Percentiles rank a stretch among this genome's conserved stretches.
These are phyloP conservation scores for Prietella phreatophila DNA, from an alignment of 2,113 vertebrate genomes.

Conservation along the genomic window DNA sequence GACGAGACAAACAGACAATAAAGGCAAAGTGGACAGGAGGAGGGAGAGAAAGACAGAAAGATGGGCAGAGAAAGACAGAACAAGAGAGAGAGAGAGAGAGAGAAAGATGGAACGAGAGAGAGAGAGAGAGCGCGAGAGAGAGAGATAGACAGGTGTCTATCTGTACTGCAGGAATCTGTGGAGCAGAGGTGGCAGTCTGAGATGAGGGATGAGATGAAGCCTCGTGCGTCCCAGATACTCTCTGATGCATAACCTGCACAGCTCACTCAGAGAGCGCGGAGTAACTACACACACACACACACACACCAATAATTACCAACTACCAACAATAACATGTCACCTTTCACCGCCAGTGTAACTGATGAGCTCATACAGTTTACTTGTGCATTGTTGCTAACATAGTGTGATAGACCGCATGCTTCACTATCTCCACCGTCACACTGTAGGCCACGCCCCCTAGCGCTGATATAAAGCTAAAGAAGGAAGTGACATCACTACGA, in stretches of 20 bases:
- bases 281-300: constrained; percentile 65
- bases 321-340: not conserved
- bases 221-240: constrained; percentile 75
- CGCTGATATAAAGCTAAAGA: not conserved
- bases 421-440: not conserved
- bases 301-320: not conserved
- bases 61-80: not conserved
- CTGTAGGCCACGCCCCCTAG: not conserved
- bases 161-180: constrained; percentile 83
- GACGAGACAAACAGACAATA: not conserved
- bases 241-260: constrained; percentile 81
- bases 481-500: not conserved
- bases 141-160: constrained; percentile 60
- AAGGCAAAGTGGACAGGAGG: not conserved
- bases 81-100: not conserved
- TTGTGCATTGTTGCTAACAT: too few relatives aligned
- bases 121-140: not conserved
- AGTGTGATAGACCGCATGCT: too few relatives aligned
- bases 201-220: constrained; percentile 79
- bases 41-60: not conserved
- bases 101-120: too few relatives aligned
- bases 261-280: constrained; percentile 79
- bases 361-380: not conserved
- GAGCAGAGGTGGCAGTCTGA: constrained; percentile 80
- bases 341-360: not conserved